A percentile compares a stretch with the other conserved stretches of the same genome.
phyloP scores from a whole-genome alignment of 1,140 invertebrate genomes.

The Meloidogyne floridensis region DNA sequence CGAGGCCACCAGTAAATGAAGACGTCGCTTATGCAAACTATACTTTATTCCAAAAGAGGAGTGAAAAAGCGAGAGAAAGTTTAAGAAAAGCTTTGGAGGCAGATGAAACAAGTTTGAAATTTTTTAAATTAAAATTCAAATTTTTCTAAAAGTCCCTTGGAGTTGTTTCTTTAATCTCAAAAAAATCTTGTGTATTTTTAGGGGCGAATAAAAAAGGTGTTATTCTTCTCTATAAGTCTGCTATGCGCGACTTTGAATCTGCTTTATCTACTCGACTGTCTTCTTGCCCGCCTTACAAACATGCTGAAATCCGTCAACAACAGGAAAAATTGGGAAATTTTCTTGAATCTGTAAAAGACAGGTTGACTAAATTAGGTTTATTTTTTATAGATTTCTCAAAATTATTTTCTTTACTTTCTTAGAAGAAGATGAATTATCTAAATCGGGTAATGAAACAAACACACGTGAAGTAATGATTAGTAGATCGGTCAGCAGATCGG shows the following conservation, averaged over 20 bases:
- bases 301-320: constrained; percentile 18
- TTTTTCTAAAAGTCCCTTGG: too few relatives aligned
- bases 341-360: background rate
- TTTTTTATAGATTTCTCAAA: background rate
- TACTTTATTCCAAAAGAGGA: background rate
- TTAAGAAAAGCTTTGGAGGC: constrained; percentile 28
- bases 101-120: constrained; percentile 24
- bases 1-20: background rate
- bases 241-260: constrained; percentile 6
- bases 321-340: constrained; percentile 15
- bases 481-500: background rate
- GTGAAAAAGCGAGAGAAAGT: constrained; percentile 9
- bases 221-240: constrained; percentile 17
- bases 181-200: background rate
- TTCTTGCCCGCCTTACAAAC: constrained; percentile 22
- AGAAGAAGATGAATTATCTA: background rate
- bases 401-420: background rate
- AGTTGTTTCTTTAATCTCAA: background rate
- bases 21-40: constrained; percentile 34
- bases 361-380: background rate
- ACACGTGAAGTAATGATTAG: background rate
- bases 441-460: background rate
- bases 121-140: background rate
- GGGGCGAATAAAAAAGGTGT: constrained; percentile 23
- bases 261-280: background rate